Conservation (phyloP, 2,888 invertebrate genomes). For the Ernsta delagoae region DNA sequence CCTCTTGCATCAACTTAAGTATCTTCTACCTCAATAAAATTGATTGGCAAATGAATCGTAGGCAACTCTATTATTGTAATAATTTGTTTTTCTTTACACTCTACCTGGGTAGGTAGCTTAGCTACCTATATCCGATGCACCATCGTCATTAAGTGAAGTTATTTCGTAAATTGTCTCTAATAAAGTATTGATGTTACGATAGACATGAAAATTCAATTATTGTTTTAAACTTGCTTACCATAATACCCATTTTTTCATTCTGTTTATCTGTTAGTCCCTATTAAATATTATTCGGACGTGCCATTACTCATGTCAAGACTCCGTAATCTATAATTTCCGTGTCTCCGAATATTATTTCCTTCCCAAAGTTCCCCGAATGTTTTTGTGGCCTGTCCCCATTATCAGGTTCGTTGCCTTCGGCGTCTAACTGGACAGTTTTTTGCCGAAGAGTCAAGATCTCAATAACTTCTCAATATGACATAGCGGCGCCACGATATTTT, state of each 20-base stretch:
- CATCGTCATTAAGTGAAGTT: background rate
- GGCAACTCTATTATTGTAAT: no score
- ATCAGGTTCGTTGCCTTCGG: conserved; percentile 69
- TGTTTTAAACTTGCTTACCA: background rate
- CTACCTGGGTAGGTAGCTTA: no score
- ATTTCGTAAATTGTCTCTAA: background rate
- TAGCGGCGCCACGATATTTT: conserved; percentile 53
- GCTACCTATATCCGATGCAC: background rate
- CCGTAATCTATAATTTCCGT: conserved; percentile 7
- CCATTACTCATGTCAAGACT: conserved; percentile 4
- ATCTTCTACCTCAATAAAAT: background rate
- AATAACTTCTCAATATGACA: conserved; percentile 46
- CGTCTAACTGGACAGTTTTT: conserved; percentile 75
- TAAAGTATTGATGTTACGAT: no score
- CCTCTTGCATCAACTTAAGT: background rate
- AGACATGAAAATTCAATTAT: no score
- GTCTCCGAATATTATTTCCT: conserved; percentile 46
- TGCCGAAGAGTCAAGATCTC: conserved; percentile 51
- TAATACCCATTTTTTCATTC: background rate
- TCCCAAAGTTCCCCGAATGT: conserved; percentile 53
- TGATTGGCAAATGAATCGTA: background rate
- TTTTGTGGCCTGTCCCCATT: conserved; percentile 65
- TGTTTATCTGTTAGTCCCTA: background rate
- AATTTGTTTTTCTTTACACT: no score
- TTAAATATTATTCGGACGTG: background rate